These are phyloP conservation scores for Carassius carassius DNA, from an alignment of 2,113 vertebrate species.

Conservation along the genomic window DNA sequence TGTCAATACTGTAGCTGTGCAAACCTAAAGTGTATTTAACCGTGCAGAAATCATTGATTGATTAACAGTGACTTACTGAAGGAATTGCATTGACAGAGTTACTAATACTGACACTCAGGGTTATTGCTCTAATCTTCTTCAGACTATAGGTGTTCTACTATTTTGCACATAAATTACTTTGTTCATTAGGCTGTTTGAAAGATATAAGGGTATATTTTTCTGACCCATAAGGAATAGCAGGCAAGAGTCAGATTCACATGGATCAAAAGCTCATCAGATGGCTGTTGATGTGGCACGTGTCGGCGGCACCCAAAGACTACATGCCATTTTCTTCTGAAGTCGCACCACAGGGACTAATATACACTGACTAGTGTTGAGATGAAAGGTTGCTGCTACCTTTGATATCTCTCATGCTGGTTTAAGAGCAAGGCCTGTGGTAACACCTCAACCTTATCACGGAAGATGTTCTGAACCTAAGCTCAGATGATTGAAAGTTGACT, in stretches of 20 bases:
- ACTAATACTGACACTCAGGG: background rate
- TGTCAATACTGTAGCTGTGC: background rate
- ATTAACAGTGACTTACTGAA: background rate
- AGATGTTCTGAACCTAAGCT: background rate
- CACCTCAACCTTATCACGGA: slow-evolving; percentile 21
- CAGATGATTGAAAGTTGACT: background rate
- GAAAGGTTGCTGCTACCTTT: slow-evolving; percentile 12
- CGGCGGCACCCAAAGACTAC: background rate
- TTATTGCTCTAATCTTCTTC: background rate
- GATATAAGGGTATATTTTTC: background rate
- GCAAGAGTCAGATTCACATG: background rate
- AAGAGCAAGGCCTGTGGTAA: background rate
- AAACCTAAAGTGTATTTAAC: background rate
- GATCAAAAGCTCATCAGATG: background rate
- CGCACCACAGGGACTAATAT: slow-evolving; percentile 3
- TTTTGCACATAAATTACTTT: background rate
- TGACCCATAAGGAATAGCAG: background rate
- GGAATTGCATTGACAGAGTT: background rate
- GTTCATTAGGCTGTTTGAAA: background rate
- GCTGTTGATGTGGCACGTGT: slow-evolving; percentile 19
- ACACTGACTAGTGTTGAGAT: background rate
- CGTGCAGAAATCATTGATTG: background rate
- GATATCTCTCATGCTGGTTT: slow-evolving; percentile 18
- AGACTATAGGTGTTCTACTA: background rate
- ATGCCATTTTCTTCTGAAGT: slow-evolving; percentile 28